Percentiles rank a stretch among this genome's conserved stretches.
Evolutionary conservation across 1,140 invertebrate species (phyloP).

Genomic region (Zelostemma sp.): DNA sequence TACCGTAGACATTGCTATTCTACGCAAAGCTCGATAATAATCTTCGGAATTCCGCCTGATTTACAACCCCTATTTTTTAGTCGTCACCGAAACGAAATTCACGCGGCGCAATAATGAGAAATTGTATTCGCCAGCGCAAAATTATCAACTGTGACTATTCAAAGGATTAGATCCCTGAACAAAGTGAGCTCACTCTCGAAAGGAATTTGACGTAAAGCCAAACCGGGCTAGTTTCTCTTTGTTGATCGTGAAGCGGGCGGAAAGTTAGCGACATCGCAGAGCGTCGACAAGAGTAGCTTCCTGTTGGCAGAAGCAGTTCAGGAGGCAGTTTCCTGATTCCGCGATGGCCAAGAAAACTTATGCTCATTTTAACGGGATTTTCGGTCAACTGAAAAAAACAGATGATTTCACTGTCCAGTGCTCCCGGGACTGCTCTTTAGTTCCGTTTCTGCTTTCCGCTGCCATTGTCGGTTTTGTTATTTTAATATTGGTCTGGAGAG

Average conservation of each 20-base stretch:
- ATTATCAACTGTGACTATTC: no score
- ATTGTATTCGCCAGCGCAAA: no score
- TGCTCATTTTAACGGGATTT: conserved; percentile 39
- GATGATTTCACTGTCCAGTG: conserved; percentile 33
- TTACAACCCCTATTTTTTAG: no score
- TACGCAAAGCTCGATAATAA: no score
- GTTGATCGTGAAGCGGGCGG: conserved; percentile 24
- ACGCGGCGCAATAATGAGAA: no score
- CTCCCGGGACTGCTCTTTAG: conserved; percentile 22
- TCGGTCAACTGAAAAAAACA: conserved; percentile 23
- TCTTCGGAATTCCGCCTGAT: no score
- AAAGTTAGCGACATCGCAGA: conserved; percentile 34
- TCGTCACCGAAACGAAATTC: no score
- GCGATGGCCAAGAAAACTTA: conserved; percentile 42
- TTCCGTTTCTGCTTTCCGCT: conserved; percentile 6
- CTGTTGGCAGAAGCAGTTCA: conserved; percentile 29
- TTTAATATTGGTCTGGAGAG: conserved; percentile 5
- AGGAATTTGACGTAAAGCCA: conserved; percentile 1
- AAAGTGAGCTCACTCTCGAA: neutral
- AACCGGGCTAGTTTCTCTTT: conserved; percentile 19
- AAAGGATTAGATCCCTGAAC: neutral
- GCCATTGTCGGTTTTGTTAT: conserved; percentile 23
- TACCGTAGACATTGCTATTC: neutral
- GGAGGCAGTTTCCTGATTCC: conserved; percentile 36
- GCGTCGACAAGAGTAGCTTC: conserved; percentile 40